Conservation (phyloP, 2,113 vertebrate species). For the Furnarius figulus region DNA sequence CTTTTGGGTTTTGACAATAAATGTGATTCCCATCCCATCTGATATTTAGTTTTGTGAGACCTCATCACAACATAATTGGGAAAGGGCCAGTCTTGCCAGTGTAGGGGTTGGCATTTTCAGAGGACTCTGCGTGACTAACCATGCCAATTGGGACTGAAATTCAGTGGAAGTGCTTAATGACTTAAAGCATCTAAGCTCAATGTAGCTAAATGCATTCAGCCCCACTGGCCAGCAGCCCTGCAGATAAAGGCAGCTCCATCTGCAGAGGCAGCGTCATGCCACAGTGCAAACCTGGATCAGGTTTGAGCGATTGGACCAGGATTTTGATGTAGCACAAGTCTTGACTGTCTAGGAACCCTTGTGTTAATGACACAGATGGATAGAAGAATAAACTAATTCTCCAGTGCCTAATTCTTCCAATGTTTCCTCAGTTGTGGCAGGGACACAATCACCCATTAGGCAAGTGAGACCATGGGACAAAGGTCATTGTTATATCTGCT, state of each 20-base stretch:
- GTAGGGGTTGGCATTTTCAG: neutral
- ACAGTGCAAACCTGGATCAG: neutral
- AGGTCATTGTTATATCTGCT: neutral
- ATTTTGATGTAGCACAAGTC: neutral
- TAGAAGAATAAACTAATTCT: neutral
- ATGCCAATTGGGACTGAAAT: neutral
- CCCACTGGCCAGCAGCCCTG: neutral
- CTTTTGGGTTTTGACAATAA: neutral
- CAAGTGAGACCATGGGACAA: neutral
- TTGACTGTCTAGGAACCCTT: accelerated
- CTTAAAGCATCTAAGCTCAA: neutral
- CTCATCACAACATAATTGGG: neutral
- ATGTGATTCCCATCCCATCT: neutral
- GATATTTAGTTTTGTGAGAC: neutral
- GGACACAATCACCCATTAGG: neutral
- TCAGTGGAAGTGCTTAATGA: neutral
- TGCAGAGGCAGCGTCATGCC: neutral
- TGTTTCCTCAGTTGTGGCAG: neutral
- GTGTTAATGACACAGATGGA: neutral
- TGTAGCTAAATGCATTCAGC: neutral
- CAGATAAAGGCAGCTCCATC: neutral
- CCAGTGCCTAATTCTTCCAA: neutral
- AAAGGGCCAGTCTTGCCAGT: neutral
- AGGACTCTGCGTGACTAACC: accelerated
- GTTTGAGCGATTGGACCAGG: neutral